These are phyloP conservation scores for Bibio marci DNA, from an alignment of 2,888 invertebrate genomes.

Conservation along the genomic window DNA sequence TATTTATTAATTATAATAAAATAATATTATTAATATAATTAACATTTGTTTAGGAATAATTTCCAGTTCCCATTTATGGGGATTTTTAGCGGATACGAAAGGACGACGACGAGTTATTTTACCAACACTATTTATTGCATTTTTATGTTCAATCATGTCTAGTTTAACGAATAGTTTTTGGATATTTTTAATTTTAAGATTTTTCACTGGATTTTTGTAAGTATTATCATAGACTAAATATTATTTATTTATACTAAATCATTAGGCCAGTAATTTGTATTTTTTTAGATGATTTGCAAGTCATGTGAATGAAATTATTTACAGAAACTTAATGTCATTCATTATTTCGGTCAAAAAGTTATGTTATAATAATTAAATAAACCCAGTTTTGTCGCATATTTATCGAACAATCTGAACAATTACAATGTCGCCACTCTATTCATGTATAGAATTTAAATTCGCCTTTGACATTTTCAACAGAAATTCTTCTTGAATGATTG, in stretches of 20 bases:
- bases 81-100: conserved; percentile 35
- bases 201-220: conserved; percentile 35
- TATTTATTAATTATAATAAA: too few relatives aligned
- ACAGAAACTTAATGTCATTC: too few relatives aligned
- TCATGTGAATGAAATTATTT: too few relatives aligned
- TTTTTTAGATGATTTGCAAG: background rate
- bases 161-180: conserved; percentile 32
- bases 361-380: too few relatives aligned
- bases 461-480: too few relatives aligned
- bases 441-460: too few relatives aligned
- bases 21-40: too few relatives aligned
- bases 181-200: conserved; percentile 32
- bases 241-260: background rate
- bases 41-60: conserved; percentile 26
- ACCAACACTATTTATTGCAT: conserved; percentile 30
- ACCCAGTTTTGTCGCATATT: too few relatives aligned
- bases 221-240: conserved; percentile 10
- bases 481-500: too few relatives aligned
- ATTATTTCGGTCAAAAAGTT: too few relatives aligned
- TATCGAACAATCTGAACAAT: too few relatives aligned
- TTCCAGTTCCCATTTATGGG: conserved; percentile 36
- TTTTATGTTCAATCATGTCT: conserved; percentile 30
- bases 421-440: too few relatives aligned
- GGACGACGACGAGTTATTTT: conserved; percentile 32
- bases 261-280: background rate